phyloP scores from a whole-genome alignment of 2,113 vertebrate genomes.

The Chlamydotis undulata region DNA sequence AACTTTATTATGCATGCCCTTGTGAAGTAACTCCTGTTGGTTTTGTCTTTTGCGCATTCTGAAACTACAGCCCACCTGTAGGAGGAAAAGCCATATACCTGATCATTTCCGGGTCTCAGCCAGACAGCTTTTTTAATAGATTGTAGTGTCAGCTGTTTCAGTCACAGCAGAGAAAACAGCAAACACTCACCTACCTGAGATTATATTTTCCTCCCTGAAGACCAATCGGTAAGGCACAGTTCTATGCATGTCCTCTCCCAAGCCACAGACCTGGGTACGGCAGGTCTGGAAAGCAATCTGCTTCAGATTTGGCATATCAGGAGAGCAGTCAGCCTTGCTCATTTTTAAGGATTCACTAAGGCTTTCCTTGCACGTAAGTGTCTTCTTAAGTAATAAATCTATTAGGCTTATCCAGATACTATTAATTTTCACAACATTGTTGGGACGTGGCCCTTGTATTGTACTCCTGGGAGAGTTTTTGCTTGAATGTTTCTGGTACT shows the following conservation, averaged over 20 bases:
- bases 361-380: not conserved
- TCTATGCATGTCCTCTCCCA: not conserved
- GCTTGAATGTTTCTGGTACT: not conserved
- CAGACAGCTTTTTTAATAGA: not conserved
- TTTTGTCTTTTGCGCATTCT: not conserved
- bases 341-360: not conserved
- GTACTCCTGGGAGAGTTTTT: not conserved
- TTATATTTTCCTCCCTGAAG: not conserved
- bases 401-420: not conserved
- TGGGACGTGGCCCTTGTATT: no score
- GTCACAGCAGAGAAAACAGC: not conserved
- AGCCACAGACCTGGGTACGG: not conserved
- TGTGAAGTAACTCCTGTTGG: not conserved
- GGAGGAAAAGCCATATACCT: not conserved
- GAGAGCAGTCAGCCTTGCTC: not conserved
- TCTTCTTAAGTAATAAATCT: not conserved
- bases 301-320: not conserved
- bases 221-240: not conserved
- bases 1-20: not conserved
- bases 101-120: not conserved
- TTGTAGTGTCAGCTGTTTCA: not conserved
- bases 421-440: not conserved
- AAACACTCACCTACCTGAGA: not conserved
- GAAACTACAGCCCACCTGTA: not conserved
- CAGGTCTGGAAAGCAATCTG: not conserved